phyloP scores from a whole-genome alignment of 2,888 invertebrate species.

The Ferrisia virgata region DNA sequence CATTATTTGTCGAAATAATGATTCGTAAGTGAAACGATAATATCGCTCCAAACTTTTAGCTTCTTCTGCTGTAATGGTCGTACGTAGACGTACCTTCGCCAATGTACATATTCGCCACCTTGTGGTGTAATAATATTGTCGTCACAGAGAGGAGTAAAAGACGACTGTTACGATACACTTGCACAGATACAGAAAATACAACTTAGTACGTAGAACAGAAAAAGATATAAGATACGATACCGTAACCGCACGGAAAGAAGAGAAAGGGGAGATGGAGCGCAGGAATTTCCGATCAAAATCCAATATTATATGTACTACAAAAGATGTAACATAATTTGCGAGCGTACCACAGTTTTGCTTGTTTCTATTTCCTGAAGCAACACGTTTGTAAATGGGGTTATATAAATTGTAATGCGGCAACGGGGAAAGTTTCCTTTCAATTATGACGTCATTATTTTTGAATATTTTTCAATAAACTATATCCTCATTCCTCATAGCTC shows the following conservation, averaged over 20 bases:
- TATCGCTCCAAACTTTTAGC: background rate
- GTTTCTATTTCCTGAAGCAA: background rate
- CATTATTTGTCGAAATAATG: background rate
- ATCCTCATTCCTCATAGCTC: background rate
- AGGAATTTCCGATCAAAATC: background rate
- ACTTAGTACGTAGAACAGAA: background rate
- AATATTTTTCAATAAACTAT: background rate
- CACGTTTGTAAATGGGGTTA: constrained; percentile 3
- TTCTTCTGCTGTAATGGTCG: too few species aligned
- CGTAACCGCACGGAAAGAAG: background rate
- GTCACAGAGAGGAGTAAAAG: too few species aligned
- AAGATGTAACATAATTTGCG: background rate
- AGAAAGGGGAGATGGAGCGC: background rate
- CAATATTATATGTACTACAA: too few species aligned
- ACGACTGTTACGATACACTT: background rate
- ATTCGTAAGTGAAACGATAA: background rate
- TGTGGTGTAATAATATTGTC: background rate
- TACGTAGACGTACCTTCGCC: too few species aligned
- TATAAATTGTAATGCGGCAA: background rate
- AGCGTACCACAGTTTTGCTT: background rate
- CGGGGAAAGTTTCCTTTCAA: background rate
- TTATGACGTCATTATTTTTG: constrained; percentile 10
- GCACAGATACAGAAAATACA: too few species aligned
- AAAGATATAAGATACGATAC: too few species aligned
- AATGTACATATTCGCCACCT: background rate